phyloP scores from a whole-genome alignment of 2,888 invertebrate genomes.

The Steinernema hermaphroditum region DNA sequence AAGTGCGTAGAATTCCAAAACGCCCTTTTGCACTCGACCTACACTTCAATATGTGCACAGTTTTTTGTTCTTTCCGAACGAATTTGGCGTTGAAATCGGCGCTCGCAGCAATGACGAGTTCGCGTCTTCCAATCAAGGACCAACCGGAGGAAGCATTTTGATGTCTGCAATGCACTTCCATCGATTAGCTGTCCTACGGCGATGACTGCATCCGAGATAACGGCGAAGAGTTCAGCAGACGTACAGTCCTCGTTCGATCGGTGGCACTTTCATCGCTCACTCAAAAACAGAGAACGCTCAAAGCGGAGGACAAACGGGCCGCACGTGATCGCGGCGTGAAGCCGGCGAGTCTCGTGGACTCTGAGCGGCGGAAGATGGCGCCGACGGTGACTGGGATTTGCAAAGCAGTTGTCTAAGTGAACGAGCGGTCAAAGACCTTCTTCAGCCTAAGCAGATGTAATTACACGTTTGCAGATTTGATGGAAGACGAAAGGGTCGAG shows the following conservation, averaged over 20 bases:
- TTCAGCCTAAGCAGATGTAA: not conserved
- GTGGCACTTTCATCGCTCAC: not conserved
- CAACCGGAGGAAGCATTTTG: not conserved
- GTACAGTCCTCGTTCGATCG: not conserved
- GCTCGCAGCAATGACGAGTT: not conserved
- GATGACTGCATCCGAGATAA: not conserved
- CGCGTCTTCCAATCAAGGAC: not conserved
- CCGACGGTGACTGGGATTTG: not conserved
- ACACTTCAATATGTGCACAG: not conserved
- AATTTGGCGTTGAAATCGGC: slow-evolving; percentile 1
- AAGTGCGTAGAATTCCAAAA: not conserved
- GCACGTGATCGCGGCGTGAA: slow-evolving; percentile 11
- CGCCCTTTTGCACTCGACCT: not conserved
- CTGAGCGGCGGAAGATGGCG: not conserved
- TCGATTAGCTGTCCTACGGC: not conserved
- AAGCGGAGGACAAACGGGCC: not conserved
- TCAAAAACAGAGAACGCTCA: slow-evolving; percentile 7
- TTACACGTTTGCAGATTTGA: not conserved
- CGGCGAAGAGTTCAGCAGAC: slow-evolving; percentile 14
- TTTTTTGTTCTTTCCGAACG: not conserved
- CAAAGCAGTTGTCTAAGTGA: slow-evolving; percentile 7
- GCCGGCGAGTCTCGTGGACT: not conserved
- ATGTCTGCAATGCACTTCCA: not conserved
- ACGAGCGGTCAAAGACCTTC: slow-evolving; percentile 13
- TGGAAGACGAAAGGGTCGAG: no score